These are phyloP conservation scores for Agrenia bidenticulata DNA, from an alignment of 2,888 invertebrate species.

Conservation along the genomic window DNA sequence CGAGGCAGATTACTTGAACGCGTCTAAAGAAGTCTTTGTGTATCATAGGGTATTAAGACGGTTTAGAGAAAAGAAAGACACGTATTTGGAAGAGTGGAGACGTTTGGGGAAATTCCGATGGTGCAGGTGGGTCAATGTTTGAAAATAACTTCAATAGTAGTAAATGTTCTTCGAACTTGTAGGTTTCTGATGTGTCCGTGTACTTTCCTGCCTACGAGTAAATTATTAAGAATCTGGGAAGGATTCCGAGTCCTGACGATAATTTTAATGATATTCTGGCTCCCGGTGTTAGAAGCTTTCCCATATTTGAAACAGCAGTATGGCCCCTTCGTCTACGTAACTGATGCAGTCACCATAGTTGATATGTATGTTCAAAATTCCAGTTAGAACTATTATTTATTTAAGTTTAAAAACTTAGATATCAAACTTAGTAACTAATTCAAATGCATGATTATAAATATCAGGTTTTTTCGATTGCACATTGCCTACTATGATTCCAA, in stretches of 20 bases:
- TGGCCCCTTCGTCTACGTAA: constrained; percentile 25
- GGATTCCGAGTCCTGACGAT: constrained; percentile 17
- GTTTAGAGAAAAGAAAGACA: not conserved
- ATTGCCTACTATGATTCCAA: constrained; percentile 28
- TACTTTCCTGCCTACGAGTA: constrained; percentile 13
- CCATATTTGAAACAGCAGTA: constrained; percentile 23
- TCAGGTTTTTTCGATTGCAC: constrained; percentile 31
- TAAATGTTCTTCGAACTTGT: not conserved
- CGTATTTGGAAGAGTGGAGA: not conserved
- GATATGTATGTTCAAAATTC: constrained; percentile 47
- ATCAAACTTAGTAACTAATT: no score
- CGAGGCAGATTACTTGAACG: not conserved
- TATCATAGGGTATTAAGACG: not conserved
- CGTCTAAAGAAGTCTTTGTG: constrained; percentile 1
- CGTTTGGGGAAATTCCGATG: not conserved
- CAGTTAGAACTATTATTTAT: no score
- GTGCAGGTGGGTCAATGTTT: not conserved
- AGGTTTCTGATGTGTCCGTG: constrained; percentile 12
- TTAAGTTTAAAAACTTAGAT: no score
- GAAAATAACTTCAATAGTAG: not conserved
- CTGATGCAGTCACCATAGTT: constrained; percentile 24
- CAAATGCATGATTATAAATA: not conserved
- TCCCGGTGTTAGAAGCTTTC: constrained; percentile 38
- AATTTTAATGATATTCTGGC: constrained; percentile 8
- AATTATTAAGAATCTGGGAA: constrained; percentile 23